A percentile compares a stretch with the other conserved stretches of the same genome.
Conservation (phyloP, 2,888 invertebrate species). For the Amaurobius ferox region DNA sequence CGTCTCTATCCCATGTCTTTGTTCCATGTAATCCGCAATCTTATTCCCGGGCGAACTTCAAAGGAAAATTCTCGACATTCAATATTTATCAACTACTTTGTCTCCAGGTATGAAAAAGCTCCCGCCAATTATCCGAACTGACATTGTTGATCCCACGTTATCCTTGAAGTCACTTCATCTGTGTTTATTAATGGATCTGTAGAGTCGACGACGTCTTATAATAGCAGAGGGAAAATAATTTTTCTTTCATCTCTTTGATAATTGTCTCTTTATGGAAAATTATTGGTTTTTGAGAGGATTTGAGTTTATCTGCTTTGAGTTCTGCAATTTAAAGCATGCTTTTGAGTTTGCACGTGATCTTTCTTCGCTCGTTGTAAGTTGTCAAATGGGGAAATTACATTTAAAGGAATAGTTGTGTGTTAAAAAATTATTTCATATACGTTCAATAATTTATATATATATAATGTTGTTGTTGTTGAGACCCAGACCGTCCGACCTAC, state of each 20-base stretch:
- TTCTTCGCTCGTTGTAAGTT: no score
- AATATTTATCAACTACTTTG: conserved; percentile 25
- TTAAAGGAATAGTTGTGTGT: no score
- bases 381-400: no score
- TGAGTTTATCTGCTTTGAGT: conserved; percentile 11
- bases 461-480: no score
- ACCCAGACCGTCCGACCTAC: no score
- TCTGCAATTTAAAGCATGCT: no score
- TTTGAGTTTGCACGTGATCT: no score
- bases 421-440: no score
- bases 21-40: not conserved
- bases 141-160: conserved; percentile 28
- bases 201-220: not conserved
- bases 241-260: not conserved
- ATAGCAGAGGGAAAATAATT: not conserved
- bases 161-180: conserved; percentile 15
- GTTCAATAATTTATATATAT: no score
- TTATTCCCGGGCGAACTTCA: conserved; percentile 38
- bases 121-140: conserved; percentile 25
- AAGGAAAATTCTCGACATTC: conserved; percentile 36
- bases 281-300: conserved; percentile 12
- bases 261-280: conserved; percentile 4
- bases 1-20: not conserved
- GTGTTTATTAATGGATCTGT: conserved; percentile 18
- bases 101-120: not conserved